These are phyloP conservation scores for Pseudois nayaur DNA, from an alignment of 2,113 vertebrate species.

Conservation along the genomic window DNA sequence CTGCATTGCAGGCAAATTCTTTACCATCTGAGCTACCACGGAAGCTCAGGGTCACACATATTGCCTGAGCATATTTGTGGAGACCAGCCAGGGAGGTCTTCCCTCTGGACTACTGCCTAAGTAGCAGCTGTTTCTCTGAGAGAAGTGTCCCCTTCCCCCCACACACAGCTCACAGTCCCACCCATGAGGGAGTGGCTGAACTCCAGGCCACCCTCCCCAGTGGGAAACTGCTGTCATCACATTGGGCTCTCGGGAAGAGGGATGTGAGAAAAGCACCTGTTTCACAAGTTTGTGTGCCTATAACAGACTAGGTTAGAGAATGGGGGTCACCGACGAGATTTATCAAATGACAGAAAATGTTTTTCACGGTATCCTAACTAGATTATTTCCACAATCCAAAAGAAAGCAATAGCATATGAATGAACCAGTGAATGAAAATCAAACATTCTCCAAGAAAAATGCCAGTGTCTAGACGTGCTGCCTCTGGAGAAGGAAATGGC, in stretches of 20 bases:
- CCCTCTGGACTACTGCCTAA: background rate
- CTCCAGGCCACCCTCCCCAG: background rate
- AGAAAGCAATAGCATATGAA: background rate
- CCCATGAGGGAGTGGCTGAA: background rate
- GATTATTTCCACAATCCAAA: background rate
- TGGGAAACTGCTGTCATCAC: background rate
- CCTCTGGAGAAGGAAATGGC: too few species aligned
- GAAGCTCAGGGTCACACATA: background rate
- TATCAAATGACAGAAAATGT: background rate
- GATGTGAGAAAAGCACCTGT: background rate
- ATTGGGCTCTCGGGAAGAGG: background rate
- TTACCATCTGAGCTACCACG: background rate
- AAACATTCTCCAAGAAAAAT: background rate
- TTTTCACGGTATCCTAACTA: background rate
- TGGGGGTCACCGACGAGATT: too few species aligned
- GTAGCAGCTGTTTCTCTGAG: background rate
- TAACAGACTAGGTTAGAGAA: background rate
- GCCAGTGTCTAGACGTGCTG: background rate
- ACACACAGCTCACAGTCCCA: too few species aligned
- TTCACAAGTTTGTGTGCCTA: background rate
- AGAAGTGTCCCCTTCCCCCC: background rate
- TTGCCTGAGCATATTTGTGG: rapidly evolving
- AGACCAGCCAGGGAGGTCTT: background rate
- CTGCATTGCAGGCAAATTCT: background rate
- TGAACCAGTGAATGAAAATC: background rate